Evolutionary conservation across 2,888 invertebrate genomes (phyloP).

Genomic region (Hylaea fasciaria): DNA sequence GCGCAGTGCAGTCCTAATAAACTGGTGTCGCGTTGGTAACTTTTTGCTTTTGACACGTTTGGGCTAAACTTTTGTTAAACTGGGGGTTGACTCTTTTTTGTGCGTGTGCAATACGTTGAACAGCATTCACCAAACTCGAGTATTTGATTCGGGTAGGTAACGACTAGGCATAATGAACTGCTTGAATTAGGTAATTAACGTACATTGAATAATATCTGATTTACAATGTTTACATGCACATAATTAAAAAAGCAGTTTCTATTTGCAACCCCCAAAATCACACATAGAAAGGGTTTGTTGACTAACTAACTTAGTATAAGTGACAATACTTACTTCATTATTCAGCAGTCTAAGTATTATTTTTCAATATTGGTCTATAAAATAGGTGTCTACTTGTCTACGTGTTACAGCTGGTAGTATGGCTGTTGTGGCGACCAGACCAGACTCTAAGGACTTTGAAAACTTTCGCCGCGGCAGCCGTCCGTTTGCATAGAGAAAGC

Average conservation of each 20-base stretch:
- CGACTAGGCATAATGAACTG: too few relatives aligned
- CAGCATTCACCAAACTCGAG: too few relatives aligned
- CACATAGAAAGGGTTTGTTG: too few relatives aligned
- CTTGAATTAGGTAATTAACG: too few relatives aligned
- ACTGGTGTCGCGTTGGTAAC: slow-evolving; percentile 32
- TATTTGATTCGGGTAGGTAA: too few relatives aligned
- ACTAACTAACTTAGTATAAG: too few relatives aligned
- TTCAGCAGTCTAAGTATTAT: background rate
- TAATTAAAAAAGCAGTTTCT: too few relatives aligned
- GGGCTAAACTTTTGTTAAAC: background rate
- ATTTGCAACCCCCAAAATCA: too few relatives aligned
- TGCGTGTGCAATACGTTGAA: background rate
- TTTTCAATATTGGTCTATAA: background rate
- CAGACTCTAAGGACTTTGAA: slow-evolving; percentile 36
- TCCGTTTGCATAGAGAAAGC: slow-evolving; percentile 79
- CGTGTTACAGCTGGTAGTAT: slow-evolving; percentile 22
- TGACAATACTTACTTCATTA: too few relatives aligned
- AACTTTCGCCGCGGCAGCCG: slow-evolving; percentile 64
- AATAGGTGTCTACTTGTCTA: slow-evolving; percentile 1
- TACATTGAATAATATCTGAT: too few relatives aligned
- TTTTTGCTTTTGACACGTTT: slow-evolving; percentile 38
- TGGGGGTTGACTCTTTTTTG: slow-evolving; percentile 6
- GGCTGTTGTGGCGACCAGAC: slow-evolving; percentile 31
- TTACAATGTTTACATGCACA: background rate
- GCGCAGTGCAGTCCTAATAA: slow-evolving; percentile 47